Percentiles rank a stretch among this genome's conserved stretches.
These are phyloP conservation scores for Ooceraea biroi DNA, from an alignment of 1,140 invertebrate genomes.

Conservation along the genomic window DNA sequence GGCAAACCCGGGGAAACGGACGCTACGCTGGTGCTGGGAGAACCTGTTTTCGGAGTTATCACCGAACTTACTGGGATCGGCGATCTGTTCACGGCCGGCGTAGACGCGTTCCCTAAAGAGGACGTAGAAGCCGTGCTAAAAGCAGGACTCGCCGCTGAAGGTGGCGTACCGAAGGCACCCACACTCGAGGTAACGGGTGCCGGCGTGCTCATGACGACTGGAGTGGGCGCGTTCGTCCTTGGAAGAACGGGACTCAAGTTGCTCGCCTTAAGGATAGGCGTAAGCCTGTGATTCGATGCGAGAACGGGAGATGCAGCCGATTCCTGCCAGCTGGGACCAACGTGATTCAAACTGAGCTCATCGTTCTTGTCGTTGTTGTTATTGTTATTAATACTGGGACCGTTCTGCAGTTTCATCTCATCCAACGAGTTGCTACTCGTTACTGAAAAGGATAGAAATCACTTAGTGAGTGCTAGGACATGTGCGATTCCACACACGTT, in stretches of 20 bases:
- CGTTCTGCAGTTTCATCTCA: conserved; percentile 82
- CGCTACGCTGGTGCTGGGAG: conserved; percentile 76
- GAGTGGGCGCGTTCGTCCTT: conserved; percentile 71
- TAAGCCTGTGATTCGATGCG: conserved; percentile 80
- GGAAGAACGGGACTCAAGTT: conserved; percentile 81
- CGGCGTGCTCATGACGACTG: conserved; percentile 76
- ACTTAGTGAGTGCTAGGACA: neutral
- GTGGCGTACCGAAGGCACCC: conserved; percentile 80
- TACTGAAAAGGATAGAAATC: conserved; percentile 72
- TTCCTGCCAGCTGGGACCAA: conserved; percentile 78
- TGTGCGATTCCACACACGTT: neutral
- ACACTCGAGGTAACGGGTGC: conserved; percentile 71
- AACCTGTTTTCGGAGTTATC: conserved; percentile 73
- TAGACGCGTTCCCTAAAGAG: conserved; percentile 79
- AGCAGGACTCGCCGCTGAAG: conserved; percentile 81
- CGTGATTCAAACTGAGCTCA: conserved; percentile 68
- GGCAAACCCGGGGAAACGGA: conserved; percentile 73
- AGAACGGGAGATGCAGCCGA: conserved; percentile 75
- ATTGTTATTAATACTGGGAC: conserved; percentile 76
- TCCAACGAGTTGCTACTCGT: conserved; percentile 82
- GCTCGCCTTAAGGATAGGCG: conserved; percentile 83
- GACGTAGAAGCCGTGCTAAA: conserved; percentile 85
- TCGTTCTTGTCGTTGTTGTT: conserved; percentile 74
- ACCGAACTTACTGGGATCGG: conserved; percentile 78
- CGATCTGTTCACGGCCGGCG: conserved; percentile 83